These are phyloP conservation scores for Dasypus novemcinctus DNA, from an alignment of 2,113 vertebrate genomes.

Conservation along the genomic window DNA sequence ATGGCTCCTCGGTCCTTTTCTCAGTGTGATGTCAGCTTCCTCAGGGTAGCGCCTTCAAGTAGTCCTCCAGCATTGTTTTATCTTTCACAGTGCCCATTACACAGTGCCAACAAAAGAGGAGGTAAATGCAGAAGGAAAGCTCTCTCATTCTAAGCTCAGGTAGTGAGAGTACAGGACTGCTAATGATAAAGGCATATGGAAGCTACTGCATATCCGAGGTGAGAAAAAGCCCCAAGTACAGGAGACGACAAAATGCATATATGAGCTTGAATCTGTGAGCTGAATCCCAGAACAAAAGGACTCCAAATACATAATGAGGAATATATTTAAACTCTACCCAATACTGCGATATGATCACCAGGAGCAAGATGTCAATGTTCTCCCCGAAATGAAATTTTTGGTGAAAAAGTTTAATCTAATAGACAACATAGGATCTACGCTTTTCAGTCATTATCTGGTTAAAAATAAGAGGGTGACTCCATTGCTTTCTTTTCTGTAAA, in stretches of 20 bases:
- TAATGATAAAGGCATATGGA: background rate
- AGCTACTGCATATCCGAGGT: background rate
- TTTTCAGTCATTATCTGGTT: background rate
- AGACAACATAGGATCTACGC: background rate
- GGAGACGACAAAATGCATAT: background rate
- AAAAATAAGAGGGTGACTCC: background rate
- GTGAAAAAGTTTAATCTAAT: background rate
- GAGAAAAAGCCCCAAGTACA: background rate
- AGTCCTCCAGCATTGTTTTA: background rate
- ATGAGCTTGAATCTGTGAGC: background rate
- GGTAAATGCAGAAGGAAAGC: background rate
- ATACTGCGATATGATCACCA: background rate
- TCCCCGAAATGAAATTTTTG: conserved; percentile 8
- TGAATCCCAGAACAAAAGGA: conserved; percentile 12
- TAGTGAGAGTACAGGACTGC: background rate
- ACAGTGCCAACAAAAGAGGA: background rate
- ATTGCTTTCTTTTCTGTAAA: background rate
- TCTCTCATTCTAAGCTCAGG: background rate
- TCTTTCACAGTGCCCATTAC: background rate
- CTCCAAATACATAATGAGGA: background rate
- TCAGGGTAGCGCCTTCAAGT: background rate
- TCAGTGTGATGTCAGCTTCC: background rate
- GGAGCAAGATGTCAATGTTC: background rate
- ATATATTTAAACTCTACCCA: background rate
- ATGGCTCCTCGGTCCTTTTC: background rate